Evolutionary conservation across 2,113 vertebrate genomes (phyloP).

Genomic region (Myodes glareolus): DNA sequence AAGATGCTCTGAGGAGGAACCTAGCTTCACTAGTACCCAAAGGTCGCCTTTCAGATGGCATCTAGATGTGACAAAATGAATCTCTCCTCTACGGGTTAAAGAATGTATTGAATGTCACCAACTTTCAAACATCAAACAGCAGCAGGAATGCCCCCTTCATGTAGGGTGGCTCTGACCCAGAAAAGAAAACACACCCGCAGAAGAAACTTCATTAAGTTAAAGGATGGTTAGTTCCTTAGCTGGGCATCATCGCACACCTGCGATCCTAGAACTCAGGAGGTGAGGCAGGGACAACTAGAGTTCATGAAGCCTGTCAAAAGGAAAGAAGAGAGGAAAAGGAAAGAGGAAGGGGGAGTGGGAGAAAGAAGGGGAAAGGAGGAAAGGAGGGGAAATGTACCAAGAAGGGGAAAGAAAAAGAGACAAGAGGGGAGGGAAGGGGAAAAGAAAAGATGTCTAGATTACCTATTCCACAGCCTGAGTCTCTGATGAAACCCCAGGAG

Average conservation of each 20-base stretch:
- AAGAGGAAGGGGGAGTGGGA: too few species aligned
- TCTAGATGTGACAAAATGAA: conserved; percentile 58
- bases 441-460: neutral
- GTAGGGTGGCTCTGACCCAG: neutral
- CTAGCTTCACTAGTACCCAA: conserved; percentile 12
- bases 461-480: neutral
- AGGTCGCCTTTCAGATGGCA: conserved; percentile 64
- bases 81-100: conserved; percentile 35
- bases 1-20: neutral
- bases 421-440: neutral
- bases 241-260: neutral
- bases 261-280: neutral
- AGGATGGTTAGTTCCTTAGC: neutral
- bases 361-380: accelerated
- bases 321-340: too few species aligned
- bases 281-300: neutral
- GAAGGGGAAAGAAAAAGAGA: neutral
- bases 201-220: conserved; percentile 21
- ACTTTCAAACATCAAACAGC: neutral
- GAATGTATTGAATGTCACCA: conserved; percentile 53
- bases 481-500: conserved; percentile 22
- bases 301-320: neutral
- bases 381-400: too few species aligned
- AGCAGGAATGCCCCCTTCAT: neutral
- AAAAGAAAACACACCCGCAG: neutral